These are phyloP conservation scores for Xestia rhomboidea DNA, from an alignment of 2,888 invertebrate species.

Conservation along the genomic window DNA sequence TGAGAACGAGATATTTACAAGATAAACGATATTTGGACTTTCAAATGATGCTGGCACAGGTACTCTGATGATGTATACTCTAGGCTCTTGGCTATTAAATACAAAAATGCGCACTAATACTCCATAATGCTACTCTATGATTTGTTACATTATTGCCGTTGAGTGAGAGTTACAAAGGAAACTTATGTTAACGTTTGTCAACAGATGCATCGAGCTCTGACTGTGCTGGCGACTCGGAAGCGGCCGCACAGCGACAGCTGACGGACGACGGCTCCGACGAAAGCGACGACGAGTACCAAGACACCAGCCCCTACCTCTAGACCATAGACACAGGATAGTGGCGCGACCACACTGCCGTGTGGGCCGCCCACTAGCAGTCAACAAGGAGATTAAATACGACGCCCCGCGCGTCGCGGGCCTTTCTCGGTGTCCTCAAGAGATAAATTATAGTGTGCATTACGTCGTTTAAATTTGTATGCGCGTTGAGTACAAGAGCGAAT, in stretches of 20 bases:
- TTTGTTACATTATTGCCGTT: not conserved
- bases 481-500: conserved; percentile 85
- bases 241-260: conserved; percentile 86
- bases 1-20: not conserved
- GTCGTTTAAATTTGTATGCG: conserved; percentile 79
- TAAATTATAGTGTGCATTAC: conserved; percentile 79
- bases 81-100: not conserved
- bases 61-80: not conserved
- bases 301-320: conserved; percentile 87
- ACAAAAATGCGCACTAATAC: conserved; percentile 8
- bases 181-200: conserved; percentile 43
- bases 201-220: conserved; percentile 89
- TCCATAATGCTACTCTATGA: not conserved
- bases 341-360: conserved; percentile 69
- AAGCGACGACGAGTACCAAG: conserved; percentile 87
- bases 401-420: conserved; percentile 62
- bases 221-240: conserved; percentile 80
- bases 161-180: not conserved
- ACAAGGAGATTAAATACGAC: conserved; percentile 56
- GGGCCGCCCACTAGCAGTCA: conserved; percentile 70
- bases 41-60: not conserved
- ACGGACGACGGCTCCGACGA: conserved; percentile 88
- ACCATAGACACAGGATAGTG: conserved; percentile 49
- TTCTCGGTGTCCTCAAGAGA: conserved; percentile 73
- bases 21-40: not conserved